Conservation (phyloP, 37 sponge, comb jelly and placozoan genomes). For the Geodia barretti region DNA sequence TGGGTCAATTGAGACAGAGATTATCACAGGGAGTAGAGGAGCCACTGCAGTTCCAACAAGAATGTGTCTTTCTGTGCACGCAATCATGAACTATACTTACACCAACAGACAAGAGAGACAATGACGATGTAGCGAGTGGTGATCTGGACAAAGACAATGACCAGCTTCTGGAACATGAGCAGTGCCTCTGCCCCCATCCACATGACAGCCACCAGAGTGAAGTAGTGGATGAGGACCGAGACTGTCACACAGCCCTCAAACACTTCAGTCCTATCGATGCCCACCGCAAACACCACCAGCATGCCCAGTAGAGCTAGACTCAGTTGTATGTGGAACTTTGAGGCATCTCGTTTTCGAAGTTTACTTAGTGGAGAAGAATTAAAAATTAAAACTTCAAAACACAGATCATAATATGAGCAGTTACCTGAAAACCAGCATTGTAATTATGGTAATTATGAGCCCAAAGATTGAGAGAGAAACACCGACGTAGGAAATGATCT, state of each 20-base stretch:
- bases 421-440: constrained; percentile 42
- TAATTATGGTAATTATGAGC: constrained; percentile 32
- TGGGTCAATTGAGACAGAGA: not conserved
- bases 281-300: constrained; percentile 40
- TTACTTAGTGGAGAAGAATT: constrained; percentile 10
- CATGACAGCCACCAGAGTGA: constrained; percentile 16
- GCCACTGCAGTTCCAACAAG: not conserved
- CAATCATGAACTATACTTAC: constrained; percentile 10
- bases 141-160: constrained; percentile 20
- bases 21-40: not conserved
- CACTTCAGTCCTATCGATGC: constrained; percentile 10
- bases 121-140: constrained; percentile 1
- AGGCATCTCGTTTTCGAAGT: constrained; percentile 2
- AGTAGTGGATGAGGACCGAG: constrained; percentile 44
- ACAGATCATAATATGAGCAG: not conserved
- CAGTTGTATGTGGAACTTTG: constrained; percentile 45
- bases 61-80: not conserved
- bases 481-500: constrained; percentile 41
- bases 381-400: not conserved
- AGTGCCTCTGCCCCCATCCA: constrained; percentile 47
- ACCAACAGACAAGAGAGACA: constrained; percentile 40
- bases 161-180: constrained; percentile 32
- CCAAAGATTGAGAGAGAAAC: constrained; percentile 22
- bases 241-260: constrained; percentile 39
- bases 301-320: constrained; percentile 31